Evolutionary conservation across 2,797 vertebrate genomes (phyloP).

Genomic region (Acipenser oxyrinchus): DNA sequence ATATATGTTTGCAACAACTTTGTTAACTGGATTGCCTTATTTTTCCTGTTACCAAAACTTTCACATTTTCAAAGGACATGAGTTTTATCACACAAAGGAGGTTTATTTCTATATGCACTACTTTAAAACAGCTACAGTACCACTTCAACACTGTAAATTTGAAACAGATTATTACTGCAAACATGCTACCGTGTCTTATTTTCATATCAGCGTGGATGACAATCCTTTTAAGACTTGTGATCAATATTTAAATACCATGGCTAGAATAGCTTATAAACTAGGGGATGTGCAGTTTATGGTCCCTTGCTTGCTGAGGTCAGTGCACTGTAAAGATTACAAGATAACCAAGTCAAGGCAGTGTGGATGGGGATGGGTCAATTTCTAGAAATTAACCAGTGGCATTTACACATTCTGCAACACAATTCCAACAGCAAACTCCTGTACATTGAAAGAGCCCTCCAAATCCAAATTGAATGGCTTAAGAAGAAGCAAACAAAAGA

Average conservation of each 20-base stretch:
- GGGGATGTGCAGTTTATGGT: slow-evolving; percentile 10
- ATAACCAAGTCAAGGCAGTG: slow-evolving; percentile 11
- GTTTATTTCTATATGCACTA: background rate
- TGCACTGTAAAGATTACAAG: slow-evolving; percentile 11
- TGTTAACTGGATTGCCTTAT: background rate
- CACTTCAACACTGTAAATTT: slow-evolving; percentile 23
- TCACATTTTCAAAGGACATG: background rate
- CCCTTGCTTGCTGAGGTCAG: slow-evolving; percentile 13
- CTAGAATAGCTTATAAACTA: slow-evolving; percentile 23
- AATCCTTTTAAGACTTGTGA: slow-evolving; percentile 36
- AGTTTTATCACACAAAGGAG: background rate
- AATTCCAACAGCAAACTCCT: slow-evolving; percentile 10
- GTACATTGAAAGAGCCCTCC: background rate
- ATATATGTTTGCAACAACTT: background rate
- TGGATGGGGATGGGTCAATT: slow-evolving; percentile 11
- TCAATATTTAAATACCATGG: slow-evolving; percentile 36
- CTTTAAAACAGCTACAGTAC: slow-evolving; percentile 29
- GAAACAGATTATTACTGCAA: slow-evolving; percentile 24
- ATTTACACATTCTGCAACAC: slow-evolving; percentile 19
- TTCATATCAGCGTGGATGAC: slow-evolving; percentile 11
- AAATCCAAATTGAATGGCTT: background rate
- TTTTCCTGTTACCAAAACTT: too few relatives aligned
- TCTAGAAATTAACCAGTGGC: slow-evolving; percentile 16
- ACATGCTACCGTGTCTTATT: background rate
- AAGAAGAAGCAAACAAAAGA: background rate